These are phyloP conservation scores for Schizotus pectinicornis DNA, from an alignment of 2,888 invertebrate genomes.

Conservation along the genomic window DNA sequence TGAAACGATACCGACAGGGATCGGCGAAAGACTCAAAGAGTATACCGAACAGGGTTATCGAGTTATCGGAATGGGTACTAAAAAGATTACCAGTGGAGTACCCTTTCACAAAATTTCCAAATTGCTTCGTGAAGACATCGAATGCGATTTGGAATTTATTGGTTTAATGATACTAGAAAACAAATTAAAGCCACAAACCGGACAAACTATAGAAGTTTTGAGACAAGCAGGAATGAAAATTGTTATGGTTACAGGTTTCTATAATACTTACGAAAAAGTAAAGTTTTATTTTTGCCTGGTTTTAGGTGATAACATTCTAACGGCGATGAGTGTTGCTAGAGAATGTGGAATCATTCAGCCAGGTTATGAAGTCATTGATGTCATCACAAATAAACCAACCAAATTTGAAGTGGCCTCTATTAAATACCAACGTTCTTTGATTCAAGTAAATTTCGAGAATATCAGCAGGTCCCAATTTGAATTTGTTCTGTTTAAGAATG, in stretches of 20 bases:
- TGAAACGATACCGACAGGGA: slow-evolving; percentile 78
- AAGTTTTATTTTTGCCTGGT: slow-evolving; percentile 11
- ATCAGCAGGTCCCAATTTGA: no score
- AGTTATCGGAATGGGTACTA: slow-evolving; percentile 85
- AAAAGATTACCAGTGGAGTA: slow-evolving; percentile 65
- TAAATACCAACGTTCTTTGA: slow-evolving; percentile 34
- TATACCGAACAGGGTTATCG: slow-evolving; percentile 90
- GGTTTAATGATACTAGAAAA: slow-evolving; percentile 95
- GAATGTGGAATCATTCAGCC: slow-evolving; percentile 78
- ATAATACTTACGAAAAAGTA: not conserved
- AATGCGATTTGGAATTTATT: slow-evolving; percentile 79
- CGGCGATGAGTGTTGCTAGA: slow-evolving; percentile 89
- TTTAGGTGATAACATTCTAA: slow-evolving; percentile 83
- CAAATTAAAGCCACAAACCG: slow-evolving; percentile 86
- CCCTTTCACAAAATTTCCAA: slow-evolving; percentile 73
- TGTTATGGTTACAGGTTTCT: slow-evolving; percentile 92
- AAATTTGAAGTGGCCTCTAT: slow-evolving; percentile 36
- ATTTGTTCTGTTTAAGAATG: no score
- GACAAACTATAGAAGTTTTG: slow-evolving; percentile 77
- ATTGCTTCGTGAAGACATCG: slow-evolving; percentile 78
- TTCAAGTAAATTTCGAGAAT: no score
- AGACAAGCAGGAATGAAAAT: slow-evolving; percentile 85
- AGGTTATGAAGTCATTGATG: slow-evolving; percentile 42
- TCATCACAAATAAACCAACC: slow-evolving; percentile 38
- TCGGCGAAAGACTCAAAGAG: slow-evolving; percentile 73